Base-by-base conservation (phyloP, 2,113 vertebrate genomes). In the Natator depressus region DNA sequence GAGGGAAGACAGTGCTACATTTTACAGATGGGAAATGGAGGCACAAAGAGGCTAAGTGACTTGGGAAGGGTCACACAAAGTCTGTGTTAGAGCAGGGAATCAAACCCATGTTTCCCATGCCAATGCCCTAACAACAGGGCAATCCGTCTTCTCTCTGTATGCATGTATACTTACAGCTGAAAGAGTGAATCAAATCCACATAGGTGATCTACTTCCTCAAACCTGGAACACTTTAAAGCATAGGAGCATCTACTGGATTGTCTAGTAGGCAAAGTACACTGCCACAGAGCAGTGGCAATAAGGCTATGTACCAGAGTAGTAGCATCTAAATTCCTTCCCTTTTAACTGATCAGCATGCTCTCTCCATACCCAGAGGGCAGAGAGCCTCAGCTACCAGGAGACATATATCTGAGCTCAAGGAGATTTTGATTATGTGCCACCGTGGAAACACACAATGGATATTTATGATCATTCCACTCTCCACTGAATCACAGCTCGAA, bases 261-360 rank as follows among this genome's bases (percentile, higher is more conserved):
- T 8, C 53, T 72, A 38, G 22, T 29, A 2, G 10, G 29, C 84
- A 62, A 16, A 72, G 69, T 38, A 31, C 27, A 31, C 57, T 1
- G 6, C 47, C 46, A 38, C 72, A 59, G 0, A 14, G 47, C 35
- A 69, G 51, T 69, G 57, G 78, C 84, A 35, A 7, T 27, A 86
- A 85, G 53, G 8, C 53, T 47, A 5, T 78, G 42, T 78, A 24
- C 76, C 16, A 42, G 31, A 24, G 29, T 0, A 0, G 42, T 24
- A 88, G 75, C 42, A 78, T 47, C 75, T 47, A 78, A 25, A 29
- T 47, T 78, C 84, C 4, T 50, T 82, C 80, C 90, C 87, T 19
- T n/a, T 72, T 88, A 2, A 0, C 78, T 10, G 14, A 1, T 19
- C 42, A 35, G 69, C 38, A 11, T 10, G 54, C 38, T 38, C 72